A percentile compares a stretch with the other conserved stretches of the same genome.
These are phyloP conservation scores for Acleris literana DNA, from an alignment of 2,888 invertebrate genomes.

Conservation along the genomic window DNA sequence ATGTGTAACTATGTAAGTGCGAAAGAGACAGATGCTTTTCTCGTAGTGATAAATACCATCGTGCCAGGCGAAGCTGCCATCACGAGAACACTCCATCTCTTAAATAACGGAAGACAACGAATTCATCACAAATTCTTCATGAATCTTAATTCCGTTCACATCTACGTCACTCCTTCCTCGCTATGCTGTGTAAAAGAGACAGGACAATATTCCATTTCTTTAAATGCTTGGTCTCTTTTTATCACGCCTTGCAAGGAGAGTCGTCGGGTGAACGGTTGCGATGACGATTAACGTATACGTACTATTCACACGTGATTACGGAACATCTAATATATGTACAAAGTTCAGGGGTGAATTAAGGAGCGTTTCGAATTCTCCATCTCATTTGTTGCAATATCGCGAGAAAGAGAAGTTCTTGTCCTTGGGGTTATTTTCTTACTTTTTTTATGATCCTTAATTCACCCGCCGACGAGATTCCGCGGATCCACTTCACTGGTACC, in stretches of 20 bases:
- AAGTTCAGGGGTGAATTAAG: not conserved
- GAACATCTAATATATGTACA: constrained; percentile 15
- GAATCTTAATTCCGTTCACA: constrained; percentile 32
- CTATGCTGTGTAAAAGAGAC: constrained; percentile 38
- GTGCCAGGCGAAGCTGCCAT: constrained; percentile 21
- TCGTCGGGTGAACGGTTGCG: not conserved
- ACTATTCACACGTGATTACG: constrained; percentile 5
- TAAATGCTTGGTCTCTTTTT: not conserved
- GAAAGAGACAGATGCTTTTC: constrained; percentile 3
- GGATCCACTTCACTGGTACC: constrained; percentile 46
- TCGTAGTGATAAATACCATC: not conserved
- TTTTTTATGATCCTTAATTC: not conserved
- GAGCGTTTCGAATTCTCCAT: not conserved
- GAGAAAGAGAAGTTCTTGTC: too few relatives aligned
- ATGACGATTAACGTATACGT: not conserved
- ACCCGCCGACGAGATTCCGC: constrained; percentile 8
- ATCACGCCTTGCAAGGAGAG: not conserved
- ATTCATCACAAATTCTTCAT: constrained; percentile 48
- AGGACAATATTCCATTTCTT: not conserved
- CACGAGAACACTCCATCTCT: constrained; percentile 39
- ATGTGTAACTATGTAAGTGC: not conserved
- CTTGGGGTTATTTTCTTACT: not conserved
- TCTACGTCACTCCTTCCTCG: constrained; percentile 39
- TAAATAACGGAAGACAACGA: constrained; percentile 73
- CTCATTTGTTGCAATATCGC: not conserved